Evolutionary conservation across 2,888 invertebrate genomes (phyloP), one percentile per base, ranked within the genome.

Genomic region (Tipula lateralis): DNA sequence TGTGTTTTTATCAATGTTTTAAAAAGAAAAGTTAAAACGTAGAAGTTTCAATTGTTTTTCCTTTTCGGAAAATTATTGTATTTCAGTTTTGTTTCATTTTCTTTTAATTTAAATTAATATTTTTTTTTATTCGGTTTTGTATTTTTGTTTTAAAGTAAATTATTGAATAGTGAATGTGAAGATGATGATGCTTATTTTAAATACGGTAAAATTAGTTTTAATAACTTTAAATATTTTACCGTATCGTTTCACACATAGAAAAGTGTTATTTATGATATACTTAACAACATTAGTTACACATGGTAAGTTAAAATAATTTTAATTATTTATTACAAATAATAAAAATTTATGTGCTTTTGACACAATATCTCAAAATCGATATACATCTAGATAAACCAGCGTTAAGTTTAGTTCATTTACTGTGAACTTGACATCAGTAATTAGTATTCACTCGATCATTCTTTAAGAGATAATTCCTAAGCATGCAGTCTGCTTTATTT

Each of bases 211-310:
- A 88, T 88, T 90, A 86, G 87, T 90, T 86, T 87, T 90, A 86
- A 90, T 90, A 87, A 88, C 89, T 85, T 87, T 90, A 85, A 90
- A 90, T 87, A 88, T 90, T 87, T 89, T 90, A 87, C 91, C 90
- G 85, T 90, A 89, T 87, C 89, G 91, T 80, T 90, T 90, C 86
- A 90, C 90, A 86, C 90, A 89, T 87, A 90, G 90, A 86, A 90
- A 90, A 87, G 87, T 90, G 86, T 88, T 90, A 88, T 90, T 90
- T 86, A 86, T 90, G 86, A 89, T 90, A 86, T 90, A 90, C 86
- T 87, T 90, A 87, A 89, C 90, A 80, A 90, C 90, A 86, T 86
- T 90, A 84, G 90, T 90, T 84, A 90, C 90, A 85, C 90, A 90
- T 86, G 90, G 90, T 90, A 87, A 90, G 90, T 84, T 0, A 12